Base-by-base conservation (phyloP, 2,888 invertebrate genomes). In the Anagyrus pseudococci region DNA sequence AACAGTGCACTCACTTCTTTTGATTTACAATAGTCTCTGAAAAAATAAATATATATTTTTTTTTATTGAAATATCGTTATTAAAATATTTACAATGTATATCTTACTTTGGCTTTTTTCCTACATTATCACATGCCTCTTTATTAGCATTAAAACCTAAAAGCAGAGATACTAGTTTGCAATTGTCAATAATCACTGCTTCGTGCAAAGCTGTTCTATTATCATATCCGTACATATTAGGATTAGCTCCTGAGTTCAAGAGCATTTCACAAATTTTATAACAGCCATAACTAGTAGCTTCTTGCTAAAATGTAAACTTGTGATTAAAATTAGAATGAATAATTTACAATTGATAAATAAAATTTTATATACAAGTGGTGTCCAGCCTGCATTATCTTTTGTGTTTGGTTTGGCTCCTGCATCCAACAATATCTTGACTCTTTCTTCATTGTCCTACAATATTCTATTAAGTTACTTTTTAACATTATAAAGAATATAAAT, bases 361-460 rank as follows among this genome's bases (percentile, higher is more conserved):
- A 15, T 29, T 19, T 46, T 29, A 23, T 26, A 74, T 76, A 83
- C 84, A 80, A 90, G 72, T 0, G 90, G 90, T 7, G 89, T 89
- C 90, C 90, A 90, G 1, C 87, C 87, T 10, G 88, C 88, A 71
- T 88, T 82, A 70, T 90, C 90, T 75, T 86, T 86, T 2, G 86
- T 87, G 72, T 90, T 89, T 0, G 88, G 84, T 73, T 86, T 85
- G 0, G 88, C 87, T n/a, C 89, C 89, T 50, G 76, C 77, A 25
- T 81, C 76, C n/a, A 91, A 76, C 20, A 89, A 73, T 29, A 81
- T 78, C 50, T 76, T 75, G 0, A 87, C 84, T 70, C 75, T 79
- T 15, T 84, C 84, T 2, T 82, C 62, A 64, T 87, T 83, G 29
- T 85, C 85, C 70, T 83, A 37, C 6, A 71, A 26, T 17, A 72